Conservation (phyloP, 1,140 invertebrate species). For the Dryas iulia region DNA sequence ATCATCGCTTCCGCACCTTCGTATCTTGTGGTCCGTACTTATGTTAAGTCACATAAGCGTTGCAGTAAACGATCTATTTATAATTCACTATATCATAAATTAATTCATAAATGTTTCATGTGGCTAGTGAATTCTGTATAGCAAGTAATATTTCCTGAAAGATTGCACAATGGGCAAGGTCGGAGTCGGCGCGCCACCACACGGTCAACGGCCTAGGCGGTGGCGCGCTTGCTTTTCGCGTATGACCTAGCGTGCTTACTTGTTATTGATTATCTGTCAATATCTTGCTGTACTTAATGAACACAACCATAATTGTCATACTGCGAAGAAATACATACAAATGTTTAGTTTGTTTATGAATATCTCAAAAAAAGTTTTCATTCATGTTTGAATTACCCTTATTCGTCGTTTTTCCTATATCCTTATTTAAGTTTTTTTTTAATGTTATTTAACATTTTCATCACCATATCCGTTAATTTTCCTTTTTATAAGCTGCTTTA, state of each 20-base stretch:
- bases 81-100: not conserved
- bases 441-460: not conserved
- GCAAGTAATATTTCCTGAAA: constrained; percentile 23
- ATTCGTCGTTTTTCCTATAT: not conserved
- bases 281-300: constrained; percentile 44
- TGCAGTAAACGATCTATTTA: not conserved
- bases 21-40: constrained; percentile 82
- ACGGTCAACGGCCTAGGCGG: constrained; percentile 70
- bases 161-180: constrained; percentile 62
- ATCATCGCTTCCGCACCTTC: constrained; percentile 83
- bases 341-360: not conserved
- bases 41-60: not conserved
- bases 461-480: not conserved
- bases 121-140: constrained; percentile 16
- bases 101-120: not conserved
- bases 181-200: constrained; percentile 60
- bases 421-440: not conserved
- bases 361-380: not conserved
- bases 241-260: constrained; percentile 59
- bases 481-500: not conserved
- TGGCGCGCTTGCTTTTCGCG: constrained; percentile 54
- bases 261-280: constrained; percentile 68
- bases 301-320: not conserved
- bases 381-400: not conserved
- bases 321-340: not conserved